A percentile compares a stretch with the other conserved stretches of the same genome.
These are phyloP conservation scores for Drosophila mojavensis DNA, from an alignment of 1,140 invertebrate species.

Conservation along the genomic window DNA sequence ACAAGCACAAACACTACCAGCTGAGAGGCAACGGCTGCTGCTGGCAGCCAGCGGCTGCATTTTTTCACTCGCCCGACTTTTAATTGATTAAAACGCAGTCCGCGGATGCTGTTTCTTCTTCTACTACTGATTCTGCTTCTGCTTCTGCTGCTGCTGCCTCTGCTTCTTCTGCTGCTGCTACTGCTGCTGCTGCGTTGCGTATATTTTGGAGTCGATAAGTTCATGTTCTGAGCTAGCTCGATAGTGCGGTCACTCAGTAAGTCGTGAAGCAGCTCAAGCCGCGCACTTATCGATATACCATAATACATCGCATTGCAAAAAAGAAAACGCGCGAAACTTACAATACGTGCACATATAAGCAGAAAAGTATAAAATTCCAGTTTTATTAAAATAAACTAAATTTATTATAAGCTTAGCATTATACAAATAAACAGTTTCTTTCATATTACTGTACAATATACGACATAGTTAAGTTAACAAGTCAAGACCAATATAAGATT, in stretches of 20 bases:
- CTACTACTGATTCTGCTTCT: conserved; percentile 15
- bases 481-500: background rate
- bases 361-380: no score
- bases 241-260: background rate
- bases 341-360: background rate
- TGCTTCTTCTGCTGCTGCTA: conserved; percentile 5
- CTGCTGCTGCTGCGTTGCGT: conserved; percentile 39
- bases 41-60: conserved; percentile 49
- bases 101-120: conserved; percentile 16
- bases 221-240: conserved; percentile 5
- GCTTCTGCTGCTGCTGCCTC: conserved; percentile 12
- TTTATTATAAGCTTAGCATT: no score
- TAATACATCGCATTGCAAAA: background rate
- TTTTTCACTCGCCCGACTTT: conserved; percentile 41
- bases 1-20: conserved; percentile 20
- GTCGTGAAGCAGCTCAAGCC: background rate
- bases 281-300: background rate
- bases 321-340: background rate
- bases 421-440: no score
- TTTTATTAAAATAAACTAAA: no score
- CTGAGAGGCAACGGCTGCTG: conserved; percentile 32
- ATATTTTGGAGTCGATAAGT: conserved; percentile 10
- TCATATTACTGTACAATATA: background rate
- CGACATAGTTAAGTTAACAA: background rate
- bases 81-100: conserved; percentile 48